phyloP scores from a whole-genome alignment of 2,888 invertebrate genomes.

The Hirudinaria manillensis region DNA sequence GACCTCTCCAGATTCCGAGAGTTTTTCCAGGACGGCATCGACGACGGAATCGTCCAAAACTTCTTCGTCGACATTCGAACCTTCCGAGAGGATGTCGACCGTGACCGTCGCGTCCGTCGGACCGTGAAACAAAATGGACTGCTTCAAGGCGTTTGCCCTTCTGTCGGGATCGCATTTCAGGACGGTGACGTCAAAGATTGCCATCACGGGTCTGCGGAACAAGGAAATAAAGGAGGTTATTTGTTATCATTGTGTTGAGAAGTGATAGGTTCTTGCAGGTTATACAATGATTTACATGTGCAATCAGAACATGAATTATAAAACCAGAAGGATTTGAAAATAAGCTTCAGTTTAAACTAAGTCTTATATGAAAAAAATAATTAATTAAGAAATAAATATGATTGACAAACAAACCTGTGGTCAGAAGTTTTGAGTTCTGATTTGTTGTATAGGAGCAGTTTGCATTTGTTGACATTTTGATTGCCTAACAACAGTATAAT shows the following conservation, averaged over 20 bases:
- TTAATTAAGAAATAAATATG: too few species aligned
- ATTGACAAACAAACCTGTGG: conserved; percentile 60
- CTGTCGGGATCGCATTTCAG: conserved; percentile 71
- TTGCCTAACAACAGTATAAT: conserved; percentile 48
- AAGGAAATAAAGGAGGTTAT: too few species aligned
- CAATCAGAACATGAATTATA: too few species aligned
- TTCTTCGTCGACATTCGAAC: conserved; percentile 65
- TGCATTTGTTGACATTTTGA: conserved; percentile 57
- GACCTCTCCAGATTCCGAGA: conserved; percentile 75
- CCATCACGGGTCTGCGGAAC: conserved; percentile 74
- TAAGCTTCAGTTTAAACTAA: too few species aligned
- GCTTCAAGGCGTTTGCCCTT: conserved; percentile 70
- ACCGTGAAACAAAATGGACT: conserved; percentile 52
- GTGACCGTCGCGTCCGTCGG: conserved; percentile 91
- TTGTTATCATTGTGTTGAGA: too few species aligned
- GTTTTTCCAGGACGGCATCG: conserved; percentile 70
- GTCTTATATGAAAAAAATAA: too few species aligned
- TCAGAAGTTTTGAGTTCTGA: conserved; percentile 95
- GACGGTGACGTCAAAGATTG: conserved; percentile 80
- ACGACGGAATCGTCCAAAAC: conserved; percentile 75
- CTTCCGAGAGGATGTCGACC: conserved; percentile 62
- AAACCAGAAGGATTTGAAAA: too few species aligned
- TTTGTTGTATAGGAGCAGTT: conserved; percentile 78
- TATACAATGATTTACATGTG: too few species aligned
- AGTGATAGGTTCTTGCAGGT: too few species aligned